phyloP scores from a whole-genome alignment of 2,797 vertebrate species.

The Falco novaeseelandiae region DNA sequence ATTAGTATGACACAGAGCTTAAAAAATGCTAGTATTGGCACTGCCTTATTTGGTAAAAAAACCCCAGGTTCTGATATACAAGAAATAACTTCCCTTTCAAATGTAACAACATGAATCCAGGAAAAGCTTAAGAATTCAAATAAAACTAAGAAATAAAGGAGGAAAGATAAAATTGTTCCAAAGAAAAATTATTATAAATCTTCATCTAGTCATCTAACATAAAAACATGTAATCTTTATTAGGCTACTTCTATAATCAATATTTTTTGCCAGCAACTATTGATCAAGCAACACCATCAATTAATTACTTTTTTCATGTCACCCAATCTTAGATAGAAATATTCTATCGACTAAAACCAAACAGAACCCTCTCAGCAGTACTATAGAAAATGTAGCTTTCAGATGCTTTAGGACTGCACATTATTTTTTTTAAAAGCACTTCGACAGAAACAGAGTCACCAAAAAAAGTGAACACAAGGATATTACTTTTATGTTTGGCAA shows the following conservation, averaged over 20 bases:
- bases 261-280: not conserved
- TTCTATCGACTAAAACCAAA: not conserved
- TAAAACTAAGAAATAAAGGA: not conserved
- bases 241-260: not conserved
- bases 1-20: not conserved
- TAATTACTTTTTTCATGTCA: not conserved
- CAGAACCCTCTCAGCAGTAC: not conserved
- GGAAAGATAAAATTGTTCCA: not conserved
- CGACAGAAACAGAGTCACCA: not conserved
- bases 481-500: not conserved
- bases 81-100: not conserved
- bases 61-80: not conserved
- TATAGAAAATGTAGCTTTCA: not conserved
- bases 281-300: not conserved
- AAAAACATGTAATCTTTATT: not conserved
- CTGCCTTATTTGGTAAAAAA: not conserved
- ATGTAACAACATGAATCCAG: not conserved
- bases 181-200: not conserved
- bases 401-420: not conserved
- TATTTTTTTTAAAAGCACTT: not conserved
- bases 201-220: not conserved
- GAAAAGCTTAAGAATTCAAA: not conserved
- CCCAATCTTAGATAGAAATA: not conserved
- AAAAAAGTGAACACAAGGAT: not conserved
- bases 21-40: not conserved